Evolutionary conservation across 2,797 vertebrate genomes (phyloP), one percentile per base, ranked within the genome.

Genomic region (Eleutherodactylus coqui): DNA sequence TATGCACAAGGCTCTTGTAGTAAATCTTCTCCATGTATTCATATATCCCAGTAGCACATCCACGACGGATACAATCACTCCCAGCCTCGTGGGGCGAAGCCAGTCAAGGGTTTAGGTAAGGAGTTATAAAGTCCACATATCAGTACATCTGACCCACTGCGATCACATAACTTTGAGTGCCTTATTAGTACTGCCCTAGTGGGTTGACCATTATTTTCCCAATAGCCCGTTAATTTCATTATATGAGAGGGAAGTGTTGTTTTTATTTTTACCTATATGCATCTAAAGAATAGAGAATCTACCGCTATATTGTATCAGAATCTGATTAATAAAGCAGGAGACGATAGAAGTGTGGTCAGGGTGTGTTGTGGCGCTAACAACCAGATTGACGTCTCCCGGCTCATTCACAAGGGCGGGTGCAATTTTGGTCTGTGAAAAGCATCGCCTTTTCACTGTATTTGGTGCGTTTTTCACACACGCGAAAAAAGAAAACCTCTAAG

Each of bases 141-240:
- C 41, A 17, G 27, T 51, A 36, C 19, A 34, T 69, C 43, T 47
- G 78, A 67, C 53, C 75, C 53, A 1, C 34, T 8, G 34, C 13
- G 36, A 69, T 69, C 17, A 21, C 32, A 36, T 55, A 53, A 55
- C 29, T 69, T 41, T 81, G 79, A 81, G 79, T 81, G 79, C 79
- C 79, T 81, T 81, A 81, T 81, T 51, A 36, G 8, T 51, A 45
- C 45, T 16, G 43, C 19, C 60, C 60, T 62, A 49, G 9, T 49
- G 41, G 41, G 10, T 32, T 60, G 14, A 41, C 32, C 8, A n/a
- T 58, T 77, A 21, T 16, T 75, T 75, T 73, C n/a, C 70, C 70
- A 24, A 8, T n/a, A 45, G 69, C 69, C 8, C 11, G 24, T 17
- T 51, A 14, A 14, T 41, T n/a, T 58, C 2, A 34, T 58, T 58